Evolutionary conservation across 2,113 vertebrate genomes (phyloP), one percentile per base, ranked within the genome.

Genomic region (Motacilla alba): DNA sequence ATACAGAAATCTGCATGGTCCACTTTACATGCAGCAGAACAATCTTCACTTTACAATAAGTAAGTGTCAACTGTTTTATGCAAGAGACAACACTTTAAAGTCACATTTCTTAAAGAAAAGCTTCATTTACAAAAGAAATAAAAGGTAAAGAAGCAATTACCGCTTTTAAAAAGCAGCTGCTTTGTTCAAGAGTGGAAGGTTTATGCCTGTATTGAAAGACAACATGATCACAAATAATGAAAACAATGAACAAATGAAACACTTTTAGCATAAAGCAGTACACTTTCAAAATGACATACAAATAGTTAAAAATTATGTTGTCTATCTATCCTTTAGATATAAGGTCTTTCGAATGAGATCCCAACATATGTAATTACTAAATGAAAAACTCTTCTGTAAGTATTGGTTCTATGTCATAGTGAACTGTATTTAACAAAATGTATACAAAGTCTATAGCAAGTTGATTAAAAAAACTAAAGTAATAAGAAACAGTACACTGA

Each of bases 101-200:
- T 98, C 98, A 98, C 97, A 98, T 97, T 97, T 98, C 97, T 98
- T 98, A 98, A 98, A 98, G 98, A 98, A 98, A 98, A 98, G 97
- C 95, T 97, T 98, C 97, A 98, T 98, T 98, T 98, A 98, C 98
- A 98, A 98, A 98, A 98, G 98, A 98, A 98, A 98, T 98, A 98
- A 98, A 99, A 99, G 98, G 98, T 99, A 99, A 99, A 99, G 99
- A 99, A 98, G 98, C 98, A 99, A 99, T 99, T 99, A 99, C 99
- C 98, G 98, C 99, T 99, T 98, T 98, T 98, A 99, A 99, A 98
- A 99, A 99, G 99, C 99, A 99, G 99, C 98, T 98, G 98, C 98
- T 99, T 98, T 99, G 98, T 98, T 98, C 98, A 99, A 99, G 98
- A 98, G 98, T 98, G 98, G 98, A 98, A 98, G 98, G 98, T 98